Evolutionary conservation across 2,888 invertebrate species (phyloP).

Genomic region (Rhyacophila evoluta): DNA sequence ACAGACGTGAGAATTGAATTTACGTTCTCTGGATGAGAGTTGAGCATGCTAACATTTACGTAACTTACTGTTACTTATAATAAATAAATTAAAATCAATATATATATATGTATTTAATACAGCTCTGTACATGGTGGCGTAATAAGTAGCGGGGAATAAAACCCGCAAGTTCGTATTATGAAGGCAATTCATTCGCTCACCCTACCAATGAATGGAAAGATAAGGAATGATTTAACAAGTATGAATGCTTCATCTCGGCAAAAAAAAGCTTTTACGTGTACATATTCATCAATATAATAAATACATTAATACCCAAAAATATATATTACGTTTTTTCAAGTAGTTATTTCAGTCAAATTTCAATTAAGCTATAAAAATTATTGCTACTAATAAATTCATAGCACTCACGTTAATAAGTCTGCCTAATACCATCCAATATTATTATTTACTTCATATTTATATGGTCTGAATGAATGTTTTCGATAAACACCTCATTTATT

Average conservation of each 20-base stretch:
- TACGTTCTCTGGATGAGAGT: no score
- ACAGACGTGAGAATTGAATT: no score
- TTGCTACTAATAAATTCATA: not conserved
- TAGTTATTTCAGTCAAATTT: no score
- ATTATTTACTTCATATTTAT: not conserved
- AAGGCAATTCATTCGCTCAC: constrained; percentile 8
- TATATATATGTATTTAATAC: not conserved
- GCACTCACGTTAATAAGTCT: not conserved
- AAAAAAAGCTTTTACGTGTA: no score
- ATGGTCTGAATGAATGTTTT: constrained; percentile 9
- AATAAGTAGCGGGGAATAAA: not conserved
- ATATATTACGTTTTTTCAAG: no score
- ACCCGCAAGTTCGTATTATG: constrained; percentile 17
- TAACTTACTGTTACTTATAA: no score
- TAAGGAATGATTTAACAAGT: not conserved
- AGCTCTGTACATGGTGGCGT: not conserved
- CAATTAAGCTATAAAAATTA: not conserved
- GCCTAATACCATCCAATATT: not conserved
- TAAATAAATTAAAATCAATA: no score
- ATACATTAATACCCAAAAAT: no score
- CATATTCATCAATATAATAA: no score
- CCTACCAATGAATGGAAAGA: constrained; percentile 17
- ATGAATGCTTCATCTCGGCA: no score
- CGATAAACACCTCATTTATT: constrained; percentile 22
- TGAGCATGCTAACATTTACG: no score